These are phyloP conservation scores for Lumbricus terrestris DNA, from an alignment of 2,888 invertebrate species.

Conservation along the genomic window DNA sequence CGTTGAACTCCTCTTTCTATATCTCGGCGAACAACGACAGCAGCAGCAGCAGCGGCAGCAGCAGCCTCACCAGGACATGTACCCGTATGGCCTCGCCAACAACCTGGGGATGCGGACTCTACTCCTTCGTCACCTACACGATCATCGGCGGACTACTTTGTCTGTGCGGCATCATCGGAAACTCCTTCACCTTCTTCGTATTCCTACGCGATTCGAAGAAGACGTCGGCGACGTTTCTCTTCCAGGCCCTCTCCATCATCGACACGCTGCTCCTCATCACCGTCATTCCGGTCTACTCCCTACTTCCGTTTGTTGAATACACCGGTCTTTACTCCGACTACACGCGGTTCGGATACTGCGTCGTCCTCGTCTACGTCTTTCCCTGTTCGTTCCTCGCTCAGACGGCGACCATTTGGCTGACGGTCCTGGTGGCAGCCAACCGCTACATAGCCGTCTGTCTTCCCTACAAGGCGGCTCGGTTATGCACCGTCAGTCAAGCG, in stretches of 20 bases:
- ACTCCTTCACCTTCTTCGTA: constrained; percentile 37
- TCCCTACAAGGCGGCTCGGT: constrained; percentile 38
- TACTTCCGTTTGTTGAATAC: constrained; percentile 34
- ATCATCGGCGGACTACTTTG: constrained; percentile 35
- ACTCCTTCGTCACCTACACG: constrained; percentile 38
- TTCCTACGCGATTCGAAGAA: constrained; percentile 40
- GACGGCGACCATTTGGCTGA: constrained; percentile 40
- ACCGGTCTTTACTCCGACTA: constrained; percentile 24
- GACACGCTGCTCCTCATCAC: constrained; percentile 36
- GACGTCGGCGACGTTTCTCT: constrained; percentile 40
- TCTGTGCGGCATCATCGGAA: constrained; percentile 37
- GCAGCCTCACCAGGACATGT: background rate
- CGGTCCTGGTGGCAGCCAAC: constrained; percentile 38
- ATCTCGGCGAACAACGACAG: background rate
- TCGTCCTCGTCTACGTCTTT: constrained; percentile 35
- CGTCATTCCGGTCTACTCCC: constrained; percentile 37
- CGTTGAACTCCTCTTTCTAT: background rate
- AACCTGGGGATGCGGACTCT: constrained; percentile 31
- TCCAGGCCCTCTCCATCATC: constrained; percentile 38
- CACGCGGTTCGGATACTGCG: constrained; percentile 18
- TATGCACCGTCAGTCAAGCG: constrained; percentile 38
- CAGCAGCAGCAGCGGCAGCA: too few relatives aligned
- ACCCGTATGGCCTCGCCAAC: background rate
- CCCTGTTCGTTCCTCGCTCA: constrained; percentile 36
- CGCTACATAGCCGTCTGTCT: constrained; percentile 41